Evolutionary conservation across 2,888 invertebrate species (phyloP).

Genomic region (Eilema depressum): DNA sequence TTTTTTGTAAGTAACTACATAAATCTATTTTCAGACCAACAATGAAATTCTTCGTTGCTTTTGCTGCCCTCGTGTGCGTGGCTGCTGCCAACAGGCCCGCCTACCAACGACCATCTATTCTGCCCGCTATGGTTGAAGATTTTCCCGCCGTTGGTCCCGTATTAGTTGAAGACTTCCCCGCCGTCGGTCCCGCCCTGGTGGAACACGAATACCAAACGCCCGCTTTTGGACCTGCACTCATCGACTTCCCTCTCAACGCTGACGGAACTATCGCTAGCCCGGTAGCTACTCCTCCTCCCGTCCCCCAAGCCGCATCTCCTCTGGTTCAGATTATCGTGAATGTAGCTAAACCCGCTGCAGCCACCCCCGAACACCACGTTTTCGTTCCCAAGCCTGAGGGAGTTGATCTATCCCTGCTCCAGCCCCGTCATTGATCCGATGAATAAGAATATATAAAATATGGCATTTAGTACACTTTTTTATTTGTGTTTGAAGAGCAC

Average conservation of each 20-base stretch:
- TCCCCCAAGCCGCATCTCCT: slow-evolving; percentile 37
- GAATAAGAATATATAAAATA: background rate
- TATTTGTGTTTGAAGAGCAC: background rate
- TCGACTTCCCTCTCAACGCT: slow-evolving; percentile 36
- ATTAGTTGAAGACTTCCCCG: slow-evolving; percentile 33
- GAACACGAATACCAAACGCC: slow-evolving; percentile 20
- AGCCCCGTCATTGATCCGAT: background rate
- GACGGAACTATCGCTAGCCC: slow-evolving; percentile 20
- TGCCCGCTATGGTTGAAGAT: slow-evolving; percentile 46
- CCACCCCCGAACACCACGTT: slow-evolving; percentile 19
- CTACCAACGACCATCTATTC: slow-evolving; percentile 42
- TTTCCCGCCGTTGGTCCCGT: slow-evolving; percentile 12
- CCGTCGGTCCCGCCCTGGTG: slow-evolving; percentile 42
- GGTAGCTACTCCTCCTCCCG: slow-evolving; percentile 32
- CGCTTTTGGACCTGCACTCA: slow-evolving; percentile 10
- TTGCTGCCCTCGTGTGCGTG: slow-evolving; percentile 60
- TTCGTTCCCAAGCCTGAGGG: slow-evolving; percentile 11
- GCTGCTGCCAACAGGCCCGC: slow-evolving; percentile 44
- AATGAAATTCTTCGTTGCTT: slow-evolving; percentile 68
- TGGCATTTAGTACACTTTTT: background rate
- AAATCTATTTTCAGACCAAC: background rate
- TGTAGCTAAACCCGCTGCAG: slow-evolving; percentile 34
- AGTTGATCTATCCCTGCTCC: background rate
- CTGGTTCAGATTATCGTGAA: slow-evolving; percentile 62
- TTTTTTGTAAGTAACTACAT: background rate